Evolutionary conservation across 2,797 vertebrate genomes (phyloP).

Genomic region (Phoebastria nigripes): DNA sequence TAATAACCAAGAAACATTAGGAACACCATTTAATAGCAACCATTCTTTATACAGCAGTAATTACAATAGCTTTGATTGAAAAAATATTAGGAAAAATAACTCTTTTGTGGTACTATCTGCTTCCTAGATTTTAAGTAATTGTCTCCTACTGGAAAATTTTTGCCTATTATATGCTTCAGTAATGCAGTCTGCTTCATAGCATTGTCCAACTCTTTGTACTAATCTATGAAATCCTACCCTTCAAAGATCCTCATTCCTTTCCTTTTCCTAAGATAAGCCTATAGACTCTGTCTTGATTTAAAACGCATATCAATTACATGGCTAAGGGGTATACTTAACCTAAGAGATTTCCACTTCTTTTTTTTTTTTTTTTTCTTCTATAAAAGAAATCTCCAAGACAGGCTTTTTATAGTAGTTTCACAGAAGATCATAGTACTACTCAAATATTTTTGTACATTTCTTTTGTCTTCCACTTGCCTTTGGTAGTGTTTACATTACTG

Average conservation of each 20-base stretch:
- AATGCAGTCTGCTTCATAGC: not conserved
- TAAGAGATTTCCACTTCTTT: not conserved
- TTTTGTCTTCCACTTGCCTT: not conserved
- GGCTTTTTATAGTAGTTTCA: not conserved
- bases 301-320: not conserved
- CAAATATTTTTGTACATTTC: not conserved
- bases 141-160: not conserved
- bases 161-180: not conserved
- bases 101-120: not conserved
- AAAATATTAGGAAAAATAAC: conserved; percentile 30
- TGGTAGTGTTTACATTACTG: not conserved
- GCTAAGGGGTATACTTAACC: not conserved
- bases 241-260: not conserved
- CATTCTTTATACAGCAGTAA: not conserved
- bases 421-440: not conserved
- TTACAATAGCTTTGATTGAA: not conserved
- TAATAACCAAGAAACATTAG: not conserved
- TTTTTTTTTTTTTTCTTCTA: too few species aligned
- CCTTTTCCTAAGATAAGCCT: not conserved
- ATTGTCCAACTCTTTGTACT: not conserved
- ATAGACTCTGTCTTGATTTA: not conserved
- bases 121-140: not conserved
- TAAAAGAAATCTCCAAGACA: not conserved
- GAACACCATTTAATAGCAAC: not conserved
- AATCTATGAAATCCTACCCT: not conserved